Evolutionary conservation across 2,113 vertebrate species (phyloP), one percentile per base, ranked within the genome.

Genomic region (Miniopterus natalensis): DNA sequence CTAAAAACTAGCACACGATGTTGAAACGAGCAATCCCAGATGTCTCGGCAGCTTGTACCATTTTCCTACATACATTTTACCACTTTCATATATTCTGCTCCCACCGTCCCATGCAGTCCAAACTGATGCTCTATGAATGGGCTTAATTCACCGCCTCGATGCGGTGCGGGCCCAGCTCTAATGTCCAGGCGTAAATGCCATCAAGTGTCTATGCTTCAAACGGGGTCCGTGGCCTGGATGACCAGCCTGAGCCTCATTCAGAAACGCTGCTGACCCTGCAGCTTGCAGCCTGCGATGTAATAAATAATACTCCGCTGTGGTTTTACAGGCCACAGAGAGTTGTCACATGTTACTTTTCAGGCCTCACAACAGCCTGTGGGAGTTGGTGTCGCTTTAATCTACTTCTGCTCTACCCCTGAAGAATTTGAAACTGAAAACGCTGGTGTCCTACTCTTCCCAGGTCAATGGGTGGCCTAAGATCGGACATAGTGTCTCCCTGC

Each of bases 1-100:
- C 87, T 96, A 68, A 95, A 92, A 96, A 95, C 84, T 63, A 95
- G 84, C 70, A 42, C 18, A 59, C 36, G 29, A 47, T 81, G 95
- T 90, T 88, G 90, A 92, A 79, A 84, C 66, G 71, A 94, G 57
- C 78, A 84, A 25, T n/a, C 63, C 79, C 79, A 84, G 95, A 84
- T 92, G 84, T 90, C 70, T 90, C 84, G 6, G 77, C 47, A 84
- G 53, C 93, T 70, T 95, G 70, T 40, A 70, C 57, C 17, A 45
- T 92, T 92, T 94, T 59, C 53, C 25, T 68, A 21, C n/a, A 74
- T 68, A 29, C n/a, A n/a, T 66, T n/a, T 66, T 45, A 70, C 57
- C 14, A 45, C 90, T 91, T 94, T 59, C 47, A 29, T 66, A 20
- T 40, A 83, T 68, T 92, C 86, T 79, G 47, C 6, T 70, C 14